A percentile compares a stretch with the other conserved stretches of the same genome.
phyloP scores from a whole-genome alignment of 2,113 vertebrate species.

The Hippocampus guttulatus region DNA sequence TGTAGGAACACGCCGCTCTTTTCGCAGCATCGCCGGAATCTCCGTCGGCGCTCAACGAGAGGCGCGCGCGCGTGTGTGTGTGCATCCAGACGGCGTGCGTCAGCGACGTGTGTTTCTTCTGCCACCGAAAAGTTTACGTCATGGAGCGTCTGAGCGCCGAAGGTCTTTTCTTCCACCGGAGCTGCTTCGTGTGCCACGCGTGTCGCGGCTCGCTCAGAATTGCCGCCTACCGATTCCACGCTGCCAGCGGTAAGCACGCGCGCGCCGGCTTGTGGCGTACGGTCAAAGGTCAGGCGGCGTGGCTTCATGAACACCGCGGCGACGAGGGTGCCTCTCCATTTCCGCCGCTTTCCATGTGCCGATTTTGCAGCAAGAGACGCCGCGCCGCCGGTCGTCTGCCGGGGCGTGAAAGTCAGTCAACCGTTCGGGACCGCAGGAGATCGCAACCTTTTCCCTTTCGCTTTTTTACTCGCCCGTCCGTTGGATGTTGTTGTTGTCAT shows the following conservation, averaged over 20 bases:
- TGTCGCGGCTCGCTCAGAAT: conserved; percentile 78
- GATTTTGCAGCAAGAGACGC: no score
- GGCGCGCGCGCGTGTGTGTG: conserved; percentile 8
- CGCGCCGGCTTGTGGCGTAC: no score
- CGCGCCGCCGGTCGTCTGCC: no score
- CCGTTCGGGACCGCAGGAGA: no score
- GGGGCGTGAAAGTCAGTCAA: no score
- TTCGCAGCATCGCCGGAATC: not conserved
- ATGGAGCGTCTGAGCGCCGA: conserved; percentile 93
- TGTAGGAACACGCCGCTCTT: conserved; percentile 24
- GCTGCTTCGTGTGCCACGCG: conserved; percentile 88
- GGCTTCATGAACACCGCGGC: no score
- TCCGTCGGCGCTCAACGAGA: not conserved
- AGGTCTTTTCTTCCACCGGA: conserved; percentile 93
- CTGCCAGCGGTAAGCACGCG: conserved; percentile 70
- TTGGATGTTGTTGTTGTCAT: no score
- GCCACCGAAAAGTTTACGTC: conserved; percentile 83
- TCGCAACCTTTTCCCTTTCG: no score
- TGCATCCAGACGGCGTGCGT: not conserved
- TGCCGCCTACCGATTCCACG: conserved; percentile 80
- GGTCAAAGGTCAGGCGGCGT: no score
- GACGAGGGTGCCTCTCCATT: no score
- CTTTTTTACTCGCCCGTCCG: no score
- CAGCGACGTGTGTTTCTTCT: conserved; percentile 90
- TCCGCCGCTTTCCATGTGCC: no score